These are phyloP conservation scores for Drosophila pseudoananassae DNA, from an alignment of 1,140 invertebrate species.

Conservation along the genomic window DNA sequence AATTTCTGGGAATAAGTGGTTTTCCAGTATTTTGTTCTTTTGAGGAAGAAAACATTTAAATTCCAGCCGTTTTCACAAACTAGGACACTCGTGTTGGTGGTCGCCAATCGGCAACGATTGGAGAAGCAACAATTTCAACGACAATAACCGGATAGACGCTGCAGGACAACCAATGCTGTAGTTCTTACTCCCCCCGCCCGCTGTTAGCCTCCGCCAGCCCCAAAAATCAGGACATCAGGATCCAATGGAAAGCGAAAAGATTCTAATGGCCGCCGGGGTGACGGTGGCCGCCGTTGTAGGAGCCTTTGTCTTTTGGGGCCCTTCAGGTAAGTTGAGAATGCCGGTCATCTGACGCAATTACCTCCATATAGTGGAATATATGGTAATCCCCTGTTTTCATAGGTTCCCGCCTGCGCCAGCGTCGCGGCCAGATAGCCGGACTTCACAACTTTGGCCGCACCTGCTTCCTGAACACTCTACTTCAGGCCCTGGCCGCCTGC, in stretches of 20 bases:
- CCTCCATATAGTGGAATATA: neutral
- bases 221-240: neutral
- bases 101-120: neutral
- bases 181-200: neutral
- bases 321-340: slow-evolving; percentile 84
- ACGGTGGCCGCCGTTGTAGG: slow-evolving; percentile 91
- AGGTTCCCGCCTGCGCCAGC: slow-evolving; percentile 85
- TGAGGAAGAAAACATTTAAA: neutral
- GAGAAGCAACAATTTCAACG: neutral
- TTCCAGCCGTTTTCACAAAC: neutral
- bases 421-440: slow-evolving; percentile 90
- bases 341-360: neutral
- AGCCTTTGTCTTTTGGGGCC: slow-evolving; percentile 92
- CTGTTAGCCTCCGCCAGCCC: neutral
- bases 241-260: slow-evolving; percentile 83
- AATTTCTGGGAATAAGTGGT: neutral
- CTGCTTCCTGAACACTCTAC: slow-evolving; percentile 93
- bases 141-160: neutral
- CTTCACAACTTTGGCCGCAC: slow-evolving; percentile 94
- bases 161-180: slow-evolving; percentile 11
- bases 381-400: neutral
- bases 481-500: slow-evolving; percentile 92
- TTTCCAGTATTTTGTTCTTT: neutral
- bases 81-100: neutral
- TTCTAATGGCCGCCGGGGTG: slow-evolving; percentile 88